Conservation (phyloP, 2,888 invertebrate species). For the Helleia helle region DNA sequence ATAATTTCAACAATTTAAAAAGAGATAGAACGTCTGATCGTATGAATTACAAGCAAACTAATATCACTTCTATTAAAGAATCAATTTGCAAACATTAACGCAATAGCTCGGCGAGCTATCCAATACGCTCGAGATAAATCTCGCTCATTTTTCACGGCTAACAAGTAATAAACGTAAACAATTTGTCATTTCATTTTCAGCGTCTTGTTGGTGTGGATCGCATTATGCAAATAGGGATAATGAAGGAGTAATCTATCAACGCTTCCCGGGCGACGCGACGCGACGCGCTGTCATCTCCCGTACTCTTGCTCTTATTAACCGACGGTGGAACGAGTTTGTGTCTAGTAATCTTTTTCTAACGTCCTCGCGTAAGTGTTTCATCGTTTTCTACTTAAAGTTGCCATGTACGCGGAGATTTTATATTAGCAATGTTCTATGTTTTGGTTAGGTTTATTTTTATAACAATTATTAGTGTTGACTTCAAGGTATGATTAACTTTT, state of each 20-base stretch:
- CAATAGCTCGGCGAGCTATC: neutral
- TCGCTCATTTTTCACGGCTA: conserved; percentile 2
- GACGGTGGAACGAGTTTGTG: conserved; percentile 3
- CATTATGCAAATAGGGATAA: conserved; percentile 25
- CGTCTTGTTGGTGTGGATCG: conserved; percentile 18
- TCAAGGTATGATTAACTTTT: too few relatives aligned
- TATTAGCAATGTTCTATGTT: too few relatives aligned
- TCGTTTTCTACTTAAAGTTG: neutral
- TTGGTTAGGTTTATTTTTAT: too few relatives aligned
- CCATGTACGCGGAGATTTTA: too few relatives aligned
- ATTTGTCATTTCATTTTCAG: conserved; percentile 12
- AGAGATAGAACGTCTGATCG: too few relatives aligned
- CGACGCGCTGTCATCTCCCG: conserved; percentile 9
- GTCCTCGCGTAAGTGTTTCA: neutral
- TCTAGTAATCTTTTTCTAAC: neutral
- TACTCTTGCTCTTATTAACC: conserved; percentile 16
- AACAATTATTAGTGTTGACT: too few relatives aligned
- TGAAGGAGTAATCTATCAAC: conserved; percentile 22
- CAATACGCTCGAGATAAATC: neutral
- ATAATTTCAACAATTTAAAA: too few relatives aligned
- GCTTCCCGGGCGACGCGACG: conserved; percentile 11
- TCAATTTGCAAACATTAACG: too few relatives aligned
- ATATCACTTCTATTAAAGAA: too few relatives aligned
- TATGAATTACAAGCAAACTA: too few relatives aligned
- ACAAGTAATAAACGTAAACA: conserved; percentile 7